Percentiles rank a stretch among this genome's conserved stretches.
These are phyloP conservation scores for Paragorgia papillata DNA, from an alignment of 92 coral and sea anemone species.

Conservation along the genomic window DNA sequence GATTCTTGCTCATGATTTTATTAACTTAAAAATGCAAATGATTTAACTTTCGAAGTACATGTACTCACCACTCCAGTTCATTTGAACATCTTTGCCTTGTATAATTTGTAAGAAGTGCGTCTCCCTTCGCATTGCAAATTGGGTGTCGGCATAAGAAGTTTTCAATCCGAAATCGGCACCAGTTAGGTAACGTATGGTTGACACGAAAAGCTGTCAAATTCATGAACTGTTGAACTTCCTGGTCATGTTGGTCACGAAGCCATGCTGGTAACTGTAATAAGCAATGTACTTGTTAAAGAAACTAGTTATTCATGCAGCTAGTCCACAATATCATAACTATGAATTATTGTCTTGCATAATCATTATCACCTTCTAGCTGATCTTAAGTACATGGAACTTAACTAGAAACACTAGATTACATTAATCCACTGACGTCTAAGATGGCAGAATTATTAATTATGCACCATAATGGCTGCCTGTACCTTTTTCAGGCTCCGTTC, in stretches of 20 bases:
- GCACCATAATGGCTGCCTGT: too few species aligned
- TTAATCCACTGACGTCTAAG: too few species aligned
- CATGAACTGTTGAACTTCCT: constrained; percentile 40
- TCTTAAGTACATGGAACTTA: too few species aligned
- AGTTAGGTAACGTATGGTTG: constrained; percentile 31
- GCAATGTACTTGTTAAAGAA: neutral
- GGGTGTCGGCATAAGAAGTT: constrained; percentile 39
- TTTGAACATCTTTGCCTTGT: constrained; percentile 38
- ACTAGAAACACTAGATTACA: too few species aligned
- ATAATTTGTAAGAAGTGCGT: constrained; percentile 36
- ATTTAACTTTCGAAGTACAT: too few species aligned
- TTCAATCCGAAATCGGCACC: constrained; percentile 36
- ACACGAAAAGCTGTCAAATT: constrained; percentile 35
- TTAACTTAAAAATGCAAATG: too few species aligned
- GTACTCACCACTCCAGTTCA: constrained; percentile 38
- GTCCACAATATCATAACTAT: too few species aligned
- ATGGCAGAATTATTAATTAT: too few species aligned
- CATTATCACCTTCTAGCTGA: too few species aligned
- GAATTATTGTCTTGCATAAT: too few species aligned
- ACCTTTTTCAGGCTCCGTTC: too few species aligned
- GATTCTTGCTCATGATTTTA: too few species aligned
- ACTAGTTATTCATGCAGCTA: neutral
- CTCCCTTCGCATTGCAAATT: constrained; percentile 1
- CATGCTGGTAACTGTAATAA: constrained; percentile 37
- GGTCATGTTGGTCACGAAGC: constrained; percentile 38